Evolutionary conservation across 2,888 invertebrate species (phyloP).

Genomic region (Cheilosia pagana): DNA sequence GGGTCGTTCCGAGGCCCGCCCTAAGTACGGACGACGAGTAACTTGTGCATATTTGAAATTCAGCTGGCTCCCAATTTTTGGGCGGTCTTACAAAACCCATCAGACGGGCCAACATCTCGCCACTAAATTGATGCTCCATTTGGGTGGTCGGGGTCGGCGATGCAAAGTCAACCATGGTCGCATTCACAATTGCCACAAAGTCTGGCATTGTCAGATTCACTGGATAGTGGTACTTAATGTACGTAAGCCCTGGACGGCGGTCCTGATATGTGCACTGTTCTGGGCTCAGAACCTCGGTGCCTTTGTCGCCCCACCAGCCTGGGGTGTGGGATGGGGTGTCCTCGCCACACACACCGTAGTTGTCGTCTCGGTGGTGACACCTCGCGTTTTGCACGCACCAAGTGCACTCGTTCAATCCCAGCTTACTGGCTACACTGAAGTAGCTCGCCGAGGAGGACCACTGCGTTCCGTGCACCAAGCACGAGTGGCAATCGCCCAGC

Average conservation of each 20-base stretch:
- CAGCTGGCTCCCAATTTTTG: conserved; percentile 89
- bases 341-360: conserved; percentile 91
- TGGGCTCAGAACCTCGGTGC: conserved; percentile 89
- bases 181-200: conserved; percentile 92
- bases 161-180: conserved; percentile 92
- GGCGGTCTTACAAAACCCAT: conserved; percentile 93
- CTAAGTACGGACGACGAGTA: conserved; percentile 89
- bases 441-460: conserved; percentile 77
- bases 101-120: conserved; percentile 90
- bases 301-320: conserved; percentile 96
- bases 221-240: conserved; percentile 93
- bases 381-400: conserved; percentile 97
- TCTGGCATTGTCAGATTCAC: conserved; percentile 95
- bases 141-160: conserved; percentile 88
- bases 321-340: conserved; percentile 92
- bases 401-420: conserved; percentile 91
- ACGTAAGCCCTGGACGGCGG: conserved; percentile 94
- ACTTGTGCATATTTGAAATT: conserved; percentile 90
- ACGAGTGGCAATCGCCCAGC: conserved; percentile 94
- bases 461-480: conserved; percentile 89
- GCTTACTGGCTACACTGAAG: conserved; percentile 89
- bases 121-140: conserved; percentile 88
- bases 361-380: conserved; percentile 93
- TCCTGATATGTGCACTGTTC: conserved; percentile 91
- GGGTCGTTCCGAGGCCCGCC: conserved; percentile 83